Conservation (phyloP, 2,888 invertebrate species). For the Pterobdella sp. region DNA sequence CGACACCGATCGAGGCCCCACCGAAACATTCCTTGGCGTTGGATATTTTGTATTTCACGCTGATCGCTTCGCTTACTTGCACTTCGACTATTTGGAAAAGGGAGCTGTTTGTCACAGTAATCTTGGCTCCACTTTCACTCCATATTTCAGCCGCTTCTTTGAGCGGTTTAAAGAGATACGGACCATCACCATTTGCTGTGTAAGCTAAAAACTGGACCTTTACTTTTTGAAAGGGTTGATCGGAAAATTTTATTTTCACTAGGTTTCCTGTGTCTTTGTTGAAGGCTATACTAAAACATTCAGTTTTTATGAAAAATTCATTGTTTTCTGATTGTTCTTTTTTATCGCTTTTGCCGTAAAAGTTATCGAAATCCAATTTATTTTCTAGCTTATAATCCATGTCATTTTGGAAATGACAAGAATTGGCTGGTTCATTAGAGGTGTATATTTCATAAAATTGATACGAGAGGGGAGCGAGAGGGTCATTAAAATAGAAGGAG, state of each 20-base stretch:
- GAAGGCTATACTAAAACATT: neutral
- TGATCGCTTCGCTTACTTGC: neutral
- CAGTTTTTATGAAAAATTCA: neutral
- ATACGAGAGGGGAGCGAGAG: neutral
- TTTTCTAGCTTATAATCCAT: neutral
- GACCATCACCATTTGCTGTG: slow-evolving; percentile 58
- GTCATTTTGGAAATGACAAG: neutral
- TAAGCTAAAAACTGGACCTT: slow-evolving; percentile 69
- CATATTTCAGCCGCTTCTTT: slow-evolving; percentile 39
- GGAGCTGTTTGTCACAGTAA: neutral
- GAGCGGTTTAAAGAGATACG: slow-evolving; percentile 47
- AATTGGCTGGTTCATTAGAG: neutral
- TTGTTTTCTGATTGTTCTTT: neutral
- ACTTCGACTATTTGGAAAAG: neutral
- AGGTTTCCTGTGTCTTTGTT: neutral
- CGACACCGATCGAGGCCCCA: slow-evolving; percentile 33
- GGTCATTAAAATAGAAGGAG: neutral
- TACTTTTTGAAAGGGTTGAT: slow-evolving; percentile 31
- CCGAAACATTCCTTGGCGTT: neutral
- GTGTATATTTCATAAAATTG: neutral
- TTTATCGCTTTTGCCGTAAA: neutral
- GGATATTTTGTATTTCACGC: neutral
- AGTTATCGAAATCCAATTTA: too few species aligned
- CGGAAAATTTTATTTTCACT: neutral
- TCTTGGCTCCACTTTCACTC: slow-evolving; percentile 17